Base-by-base conservation (phyloP, 2,113 vertebrate genomes). In the Paramormyrops kingsleyae region DNA sequence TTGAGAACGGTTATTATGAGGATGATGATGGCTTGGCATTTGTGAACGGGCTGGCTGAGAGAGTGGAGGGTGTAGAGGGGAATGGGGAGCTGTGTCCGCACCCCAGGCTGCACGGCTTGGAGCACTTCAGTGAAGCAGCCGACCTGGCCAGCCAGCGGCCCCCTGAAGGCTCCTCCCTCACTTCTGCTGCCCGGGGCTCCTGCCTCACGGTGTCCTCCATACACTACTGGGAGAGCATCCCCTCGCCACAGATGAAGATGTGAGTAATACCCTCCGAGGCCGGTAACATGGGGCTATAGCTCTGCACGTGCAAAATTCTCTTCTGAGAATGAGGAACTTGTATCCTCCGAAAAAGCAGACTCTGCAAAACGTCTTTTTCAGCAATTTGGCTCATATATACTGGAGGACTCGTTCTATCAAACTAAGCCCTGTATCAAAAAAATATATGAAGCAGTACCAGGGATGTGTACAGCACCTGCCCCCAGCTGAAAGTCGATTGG, bases 1-100 rank as follows among this genome's bases (percentile, higher is more conserved):
- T 99, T 70, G 97, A 99, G 94, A 99, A 99, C 0, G 98, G 98
- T 80, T 99, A 97, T 95, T 98, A 98, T 1, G 98, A 99, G 93
- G 98, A 99, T 94, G 93, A 96, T 0, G 97, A 97, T 8, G 95
- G 96, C 31, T 93, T 94, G 1, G 92, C 93, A 89, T 92, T 95
- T 92, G 93, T 96, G 87, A 97, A 97, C 87, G 97, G 95, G 6
- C 92, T 96, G 52, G 88, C 94, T 10, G 94, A 95, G 90, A 95
- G 93, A 89, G 94, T 94, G 87, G 94, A 92, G 53, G 21, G 84
- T 94, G 80, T 93, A 49, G 85, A 94, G 91, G 46, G 93, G 49
- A 87, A 95, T 94, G 21, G 92, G 90, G 59, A 92, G 88, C 50
- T 91, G 94, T 92, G 91, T 95, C 87, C 97, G 94, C 90, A 94